Base-by-base conservation (phyloP, 1,140 invertebrate genomes). In the Hormaphis cornu region DNA sequence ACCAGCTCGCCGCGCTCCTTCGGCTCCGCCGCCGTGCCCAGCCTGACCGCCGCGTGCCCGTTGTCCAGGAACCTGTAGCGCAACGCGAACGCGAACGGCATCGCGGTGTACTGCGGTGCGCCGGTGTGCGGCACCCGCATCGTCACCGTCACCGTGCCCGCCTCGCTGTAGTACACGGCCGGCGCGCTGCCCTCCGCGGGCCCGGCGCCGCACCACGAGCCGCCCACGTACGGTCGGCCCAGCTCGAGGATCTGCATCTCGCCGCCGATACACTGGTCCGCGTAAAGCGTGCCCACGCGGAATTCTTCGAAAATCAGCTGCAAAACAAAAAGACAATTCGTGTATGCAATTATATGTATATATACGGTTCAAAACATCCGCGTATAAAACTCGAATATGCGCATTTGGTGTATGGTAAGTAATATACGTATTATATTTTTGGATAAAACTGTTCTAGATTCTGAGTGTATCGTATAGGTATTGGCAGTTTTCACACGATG, bases 111-210 rank as follows among this genome's bases (percentile, higher is more conserved):
- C 37, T 48, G 30, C 6, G n/a, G n/a, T n/a, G n/a, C n/a, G n/a
- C 69, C 83, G 14, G 85, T 84, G 69, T 86, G 83, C 77, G 90
- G 89, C 63, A 91, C 80, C 70, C 84, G 75, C 16, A 91, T 84
- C 12, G 87, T 89, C 0, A 90, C 84, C 12, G 87, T 89, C 0
- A 91, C 87, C 3, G 89, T 91, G 69, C 87, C 86, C 37, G 89
- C 89, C 79, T 91, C 89, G 75, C 87, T 90, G 79, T 89, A 91
- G 78, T 91, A 91, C n/a, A 88, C 85, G 44, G 89, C 87, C 33
- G 85, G 84, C 50, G 84, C 85, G 18, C 10, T 33, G 24, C 59
- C 61, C 10, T 66, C 61, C n/a, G 28, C 12, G 3, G 85, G 83
- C 14, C 87, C 85, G 26, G 83, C 81, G 24, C 89, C 89, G 74